Evolutionary conservation across 1,140 invertebrate genomes (phyloP), one percentile per base, ranked within the genome.

Genomic region (Macrotrachela quadricornifera): DNA sequence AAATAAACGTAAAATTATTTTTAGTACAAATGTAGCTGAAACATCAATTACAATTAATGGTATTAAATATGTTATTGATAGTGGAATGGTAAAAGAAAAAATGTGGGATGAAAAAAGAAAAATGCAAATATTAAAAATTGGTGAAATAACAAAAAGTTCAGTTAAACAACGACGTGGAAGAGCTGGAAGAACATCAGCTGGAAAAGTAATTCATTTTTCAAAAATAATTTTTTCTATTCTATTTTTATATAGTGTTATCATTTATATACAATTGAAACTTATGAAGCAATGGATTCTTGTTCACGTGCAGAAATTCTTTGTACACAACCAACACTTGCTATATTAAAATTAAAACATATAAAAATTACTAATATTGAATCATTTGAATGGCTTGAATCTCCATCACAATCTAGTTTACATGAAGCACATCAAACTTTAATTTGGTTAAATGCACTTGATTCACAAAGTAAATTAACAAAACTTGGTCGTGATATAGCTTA

Each of bases 401-500:
- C n/a, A n/a, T n/a, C n/a, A n/a, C n/a, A n/a, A n/a, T n/a, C n/a
- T n/a, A n/a, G n/a, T n/a, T n/a, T n/a, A n/a, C n/a, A n/a, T n/a
- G n/a, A n/a, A n/a, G n/a, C n/a, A n/a, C n/a, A n/a, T n/a, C n/a
- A n/a, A n/a, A n/a, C n/a, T n/a, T n/a, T n/a, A n/a, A n/a, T n/a
- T n/a, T n/a, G n/a, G n/a, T 73, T 99, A 0, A 91, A 85, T 58
- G 92, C 94, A 0, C 72, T 99, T 0, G 92, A 99, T 68, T 84
- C 94, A 63, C 90, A 97, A 72, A 92, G 91, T 3, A 69, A 96
- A 39, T 72, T 97, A 0, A 97, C 92, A 0, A 73, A 85, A 36
- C 73, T 97, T 0, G 92, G 92, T 11, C 70, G 90, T 60, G 75
- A 87, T 67, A 99, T 99, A 94, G 92, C 92, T n/a, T n/a, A n/a